Base-by-base conservation (phyloP, 2,888 invertebrate species). In the Noctuana brunneofusca region DNA sequence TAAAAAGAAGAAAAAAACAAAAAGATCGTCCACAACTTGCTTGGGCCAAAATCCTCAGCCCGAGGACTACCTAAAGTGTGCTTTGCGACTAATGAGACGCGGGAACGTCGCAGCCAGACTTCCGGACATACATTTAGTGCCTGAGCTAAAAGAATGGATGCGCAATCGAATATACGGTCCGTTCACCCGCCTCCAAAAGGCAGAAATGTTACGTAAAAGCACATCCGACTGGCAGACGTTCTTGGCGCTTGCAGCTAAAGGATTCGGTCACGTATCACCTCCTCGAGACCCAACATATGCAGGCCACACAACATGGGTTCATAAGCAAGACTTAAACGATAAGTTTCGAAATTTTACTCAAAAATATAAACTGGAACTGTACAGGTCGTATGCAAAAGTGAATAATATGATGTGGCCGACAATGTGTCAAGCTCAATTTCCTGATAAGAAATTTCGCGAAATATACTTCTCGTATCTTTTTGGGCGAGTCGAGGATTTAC, bases 81-180 rank as follows among this genome's bases (percentile, higher is more conserved):
- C 86, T 11, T 67, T 90, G 46, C 71, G 81, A 27, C 69, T 72
- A 1, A 77, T 89, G 81, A 74, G 80, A 43, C 72, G 72, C 0
- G 64, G 72, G 0, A 89, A 89, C 68, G 62, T 85, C 0, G 89
- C 89, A 52, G 88, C 90, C 1, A 78, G 81, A 9, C 70, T 90
- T 35, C 90, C 90, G 0, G 89, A 89, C 48, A 66, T 86, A 16
- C 83, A 89, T 63, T 69, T 83, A 24, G 84, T 79, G 1, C 88
- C 90, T 6, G 89, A 88, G 64, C 75, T 90, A 4, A 78, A 75
- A 32, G 89, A 86, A 71, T 90, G 90, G 90, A 90, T 90, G 89
- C 81, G 88, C 11, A 66, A 69, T 3, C 81, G 90, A 14, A 78
- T 89, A 8, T 71, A 80, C 56, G 90, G 90, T 0, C 83, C 84